Percentiles rank a stretch among this genome's conserved stretches.
Evolutionary conservation across 1,140 invertebrate species (phyloP).

Genomic region (Drosophila tani): DNA sequence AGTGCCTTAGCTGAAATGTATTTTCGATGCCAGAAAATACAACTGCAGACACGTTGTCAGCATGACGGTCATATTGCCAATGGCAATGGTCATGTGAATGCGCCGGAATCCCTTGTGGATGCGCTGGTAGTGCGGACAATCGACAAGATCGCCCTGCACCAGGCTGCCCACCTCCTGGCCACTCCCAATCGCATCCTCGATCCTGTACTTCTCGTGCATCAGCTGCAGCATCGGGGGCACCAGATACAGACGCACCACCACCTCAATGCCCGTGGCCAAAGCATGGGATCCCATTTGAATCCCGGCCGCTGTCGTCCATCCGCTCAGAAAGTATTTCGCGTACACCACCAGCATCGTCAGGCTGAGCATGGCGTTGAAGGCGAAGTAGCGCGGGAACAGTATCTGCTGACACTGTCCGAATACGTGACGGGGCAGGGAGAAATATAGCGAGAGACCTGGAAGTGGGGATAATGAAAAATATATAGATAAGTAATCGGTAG

Average conservation of each 20-base stretch:
- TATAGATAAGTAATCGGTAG: not conserved
- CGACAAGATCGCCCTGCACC: conserved; percentile 87
- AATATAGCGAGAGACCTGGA: conserved; percentile 92
- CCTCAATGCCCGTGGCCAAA: conserved; percentile 88
- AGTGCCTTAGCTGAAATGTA: conserved; percentile 83
- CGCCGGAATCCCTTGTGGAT: conserved; percentile 88
- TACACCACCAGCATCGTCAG: conserved; percentile 90
- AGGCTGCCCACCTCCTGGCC: conserved; percentile 89
- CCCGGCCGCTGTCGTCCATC: conserved; percentile 69
- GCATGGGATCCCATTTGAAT: conserved; percentile 87
- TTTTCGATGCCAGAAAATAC: conserved; percentile 88
- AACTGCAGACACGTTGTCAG: conserved; percentile 89
- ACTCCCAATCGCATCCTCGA: conserved; percentile 89
- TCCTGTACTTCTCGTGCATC: conserved; percentile 87
- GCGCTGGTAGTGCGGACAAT: conserved; percentile 89
- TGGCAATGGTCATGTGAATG: conserved; percentile 88
- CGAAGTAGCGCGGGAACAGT: conserved; percentile 94
- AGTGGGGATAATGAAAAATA: not conserved
- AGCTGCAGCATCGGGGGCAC: conserved; percentile 88
- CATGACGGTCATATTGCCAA: conserved; percentile 90
- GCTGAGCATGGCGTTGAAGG: conserved; percentile 90
- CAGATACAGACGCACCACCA: conserved; percentile 89
- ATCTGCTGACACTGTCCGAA: conserved; percentile 93
- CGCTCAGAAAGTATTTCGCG: conserved; percentile 85
- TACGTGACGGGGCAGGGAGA: conserved; percentile 91